A percentile compares a stretch with the other conserved stretches of the same genome.
Conservation (phyloP, 37 sponge, comb jelly and placozoan species). For the Oopsacas minuta region DNA sequence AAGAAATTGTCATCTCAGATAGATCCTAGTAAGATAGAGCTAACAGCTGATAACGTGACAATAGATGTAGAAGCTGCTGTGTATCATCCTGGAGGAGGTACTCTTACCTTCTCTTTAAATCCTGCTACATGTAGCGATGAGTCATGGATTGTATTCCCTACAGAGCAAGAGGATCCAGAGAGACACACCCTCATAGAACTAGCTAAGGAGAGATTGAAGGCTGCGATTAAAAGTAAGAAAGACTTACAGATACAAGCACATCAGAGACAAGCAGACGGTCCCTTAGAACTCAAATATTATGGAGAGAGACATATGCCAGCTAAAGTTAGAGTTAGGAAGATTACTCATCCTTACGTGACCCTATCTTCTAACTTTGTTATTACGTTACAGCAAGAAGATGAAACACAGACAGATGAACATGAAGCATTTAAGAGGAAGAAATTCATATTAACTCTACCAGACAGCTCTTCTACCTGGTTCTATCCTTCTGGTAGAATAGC, state of each 20-base stretch:
- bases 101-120: neutral
- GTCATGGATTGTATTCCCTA: conserved; percentile 46
- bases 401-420: neutral
- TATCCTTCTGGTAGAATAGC: conserved; percentile 63
- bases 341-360: neutral
- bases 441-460: neutral
- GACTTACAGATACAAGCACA: conserved; percentile 4
- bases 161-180: conserved; percentile 53
- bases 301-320: conserved; percentile 15
- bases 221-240: neutral
- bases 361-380: conserved; percentile 5
- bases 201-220: neutral
- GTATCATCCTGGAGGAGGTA: neutral
- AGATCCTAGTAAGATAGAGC: neutral
- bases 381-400: conserved; percentile 5
- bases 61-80: neutral
- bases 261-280: conserved; percentile 4
- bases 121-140: neutral
- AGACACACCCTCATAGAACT: conserved; percentile 46
- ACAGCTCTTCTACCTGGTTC: conserved; percentile 4
- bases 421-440: conserved; percentile 3
- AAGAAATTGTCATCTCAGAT: neutral
- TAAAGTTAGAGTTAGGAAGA: neutral
- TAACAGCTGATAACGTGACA: neutral
- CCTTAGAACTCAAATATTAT: neutral